Percentiles rank a stretch among this genome's conserved stretches.
Conservation (phyloP, 2,888 invertebrate species). For the Theristus sp. region DNA sequence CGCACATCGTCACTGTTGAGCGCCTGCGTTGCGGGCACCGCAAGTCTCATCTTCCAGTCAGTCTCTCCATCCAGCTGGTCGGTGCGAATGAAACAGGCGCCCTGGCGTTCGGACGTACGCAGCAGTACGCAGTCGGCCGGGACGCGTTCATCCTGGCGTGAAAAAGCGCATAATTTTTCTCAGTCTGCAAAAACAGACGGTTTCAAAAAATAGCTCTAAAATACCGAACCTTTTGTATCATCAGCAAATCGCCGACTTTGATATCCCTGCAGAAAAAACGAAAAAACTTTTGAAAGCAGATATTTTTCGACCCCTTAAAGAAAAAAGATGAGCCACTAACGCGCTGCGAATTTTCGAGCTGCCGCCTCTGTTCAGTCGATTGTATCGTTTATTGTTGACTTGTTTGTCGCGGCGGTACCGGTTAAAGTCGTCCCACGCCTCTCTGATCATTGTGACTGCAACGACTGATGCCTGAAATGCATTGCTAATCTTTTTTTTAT, state of each 20-base stretch:
- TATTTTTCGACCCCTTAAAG: conserved; percentile 30
- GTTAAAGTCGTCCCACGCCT: conserved; percentile 81
- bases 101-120: conserved; percentile 38
- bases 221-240: conserved; percentile 51
- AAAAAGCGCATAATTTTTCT: neutral
- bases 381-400: conserved; percentile 58
- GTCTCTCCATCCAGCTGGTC: conserved; percentile 88
- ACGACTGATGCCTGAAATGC: conserved; percentile 59
- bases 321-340: too few species aligned
- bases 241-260: conserved; percentile 49
- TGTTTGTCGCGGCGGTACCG: conserved; percentile 76
- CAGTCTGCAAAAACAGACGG: neutral
- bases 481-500: too few species aligned
- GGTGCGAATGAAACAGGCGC: conserved; percentile 81
- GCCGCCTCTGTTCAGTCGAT: conserved; percentile 34
- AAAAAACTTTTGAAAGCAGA: too few species aligned
- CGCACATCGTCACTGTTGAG: conserved; percentile 36
- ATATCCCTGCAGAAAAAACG: conserved; percentile 37
- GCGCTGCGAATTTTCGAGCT: conserved; percentile 40
- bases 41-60: conserved; percentile 63
- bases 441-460: conserved; percentile 75
- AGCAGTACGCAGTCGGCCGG: conserved; percentile 85
- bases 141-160: conserved; percentile 62
- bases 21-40: conserved; percentile 71
- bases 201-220: neutral